A percentile compares a stretch with the other conserved stretches of the same genome.
phyloP scores from a whole-genome alignment of 2,113 vertebrate species.

The Cebus imitator region DNA sequence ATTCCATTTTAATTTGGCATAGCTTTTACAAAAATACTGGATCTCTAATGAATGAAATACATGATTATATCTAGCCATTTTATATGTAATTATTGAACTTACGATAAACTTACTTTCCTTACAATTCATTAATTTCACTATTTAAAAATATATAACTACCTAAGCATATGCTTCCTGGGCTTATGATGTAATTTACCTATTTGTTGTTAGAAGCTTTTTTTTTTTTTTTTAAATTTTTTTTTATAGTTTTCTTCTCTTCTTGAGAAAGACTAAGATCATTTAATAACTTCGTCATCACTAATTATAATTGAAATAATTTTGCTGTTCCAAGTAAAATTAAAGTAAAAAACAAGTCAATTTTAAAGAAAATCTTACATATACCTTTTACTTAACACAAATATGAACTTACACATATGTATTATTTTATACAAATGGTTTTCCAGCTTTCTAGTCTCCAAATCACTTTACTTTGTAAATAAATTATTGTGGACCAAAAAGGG shows the following conservation, averaged over 20 bases:
- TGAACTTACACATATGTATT: neutral
- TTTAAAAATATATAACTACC: neutral
- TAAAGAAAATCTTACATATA: neutral
- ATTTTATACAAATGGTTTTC: neutral
- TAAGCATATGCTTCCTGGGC: neutral
- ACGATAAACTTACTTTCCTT: neutral
- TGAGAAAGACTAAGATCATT: neutral
- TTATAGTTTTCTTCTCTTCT: too few species aligned
- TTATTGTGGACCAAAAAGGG: neutral
- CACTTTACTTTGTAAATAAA: neutral
- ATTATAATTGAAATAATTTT: neutral
- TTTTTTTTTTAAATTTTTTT: too few species aligned
- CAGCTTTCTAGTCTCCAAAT: neutral
- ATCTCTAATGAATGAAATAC: conserved; percentile 59
- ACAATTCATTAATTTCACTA: conserved; percentile 24
- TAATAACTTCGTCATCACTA: neutral
- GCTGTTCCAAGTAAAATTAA: neutral
- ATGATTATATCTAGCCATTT: conserved; percentile 7
- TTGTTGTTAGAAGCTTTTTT: neutral
- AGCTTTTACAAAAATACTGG: conserved; percentile 73
- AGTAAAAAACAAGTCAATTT: neutral
- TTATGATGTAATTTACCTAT: neutral
- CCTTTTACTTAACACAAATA: neutral
- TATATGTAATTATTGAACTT: conserved; percentile 63
- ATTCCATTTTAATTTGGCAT: conserved; percentile 68